Evolutionary conservation across 2,888 invertebrate genomes (phyloP), one percentile per base, ranked within the genome.

Genomic region (Eupithecia subumbrata): DNA sequence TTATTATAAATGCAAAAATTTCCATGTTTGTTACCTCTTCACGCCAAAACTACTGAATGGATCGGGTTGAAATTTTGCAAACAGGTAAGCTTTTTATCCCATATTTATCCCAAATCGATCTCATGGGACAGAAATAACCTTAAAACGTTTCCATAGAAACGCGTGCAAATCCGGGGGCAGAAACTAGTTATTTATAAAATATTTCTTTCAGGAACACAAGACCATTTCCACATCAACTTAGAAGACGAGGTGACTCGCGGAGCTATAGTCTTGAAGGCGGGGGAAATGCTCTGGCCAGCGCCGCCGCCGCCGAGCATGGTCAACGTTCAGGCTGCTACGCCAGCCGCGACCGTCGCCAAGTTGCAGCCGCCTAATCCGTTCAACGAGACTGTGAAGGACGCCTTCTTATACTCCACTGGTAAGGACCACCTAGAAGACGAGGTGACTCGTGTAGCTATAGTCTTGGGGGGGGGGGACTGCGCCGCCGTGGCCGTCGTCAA

Each of bases 241-340:
- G 96, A 97, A 81, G 98, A 98, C 90, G 98, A 98, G 89, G 98
- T 98, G 71, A 97, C 98, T 0, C 95, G 98, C 34, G 98, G 98
- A 0, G 96, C 97, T 69, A 97, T 98, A 79, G 96, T 98, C 66
- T 93, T 98, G 64, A 95, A 97, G 78, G 95, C 97, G 74, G 98
- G 98, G 0, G 92, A 96, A 84, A 87, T 97, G 73, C 91, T 97
- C 88, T 98, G 98, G 97, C 98, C 98, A 25, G 96, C 97, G 74
- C 98, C 98, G 78, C 96, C 96, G 69, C 95, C 96, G 64, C 95
- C 91, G 22, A 80, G 78, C 43, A 87, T 89, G 63, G 90, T 95
- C 12, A 82, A 92, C 72, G 89, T 92, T 0, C 76, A 69, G 43
- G 63, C 76, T n/a, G 34, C 96, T 97, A 87, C 89, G 25, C 89